Evolutionary conservation across 2,113 vertebrate genomes (phyloP).

Genomic region (Ancistrus triradiatus): DNA sequence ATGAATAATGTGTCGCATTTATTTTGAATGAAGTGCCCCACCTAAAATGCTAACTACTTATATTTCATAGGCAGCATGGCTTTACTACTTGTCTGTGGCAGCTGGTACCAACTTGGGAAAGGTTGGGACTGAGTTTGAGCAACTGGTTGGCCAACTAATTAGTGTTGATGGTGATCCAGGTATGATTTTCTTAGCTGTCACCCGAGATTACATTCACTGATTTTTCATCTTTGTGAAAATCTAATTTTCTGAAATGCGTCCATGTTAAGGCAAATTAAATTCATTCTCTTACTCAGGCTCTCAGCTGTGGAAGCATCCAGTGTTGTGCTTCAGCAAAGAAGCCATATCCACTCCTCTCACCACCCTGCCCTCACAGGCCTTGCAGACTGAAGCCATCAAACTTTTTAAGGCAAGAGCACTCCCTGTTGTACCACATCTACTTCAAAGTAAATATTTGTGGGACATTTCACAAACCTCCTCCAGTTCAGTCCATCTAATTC

Average conservation of each 20-base stretch:
- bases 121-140: constrained; percentile 93
- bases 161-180: constrained; percentile 81
- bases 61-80: constrained; percentile 79
- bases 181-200: constrained; percentile 60
- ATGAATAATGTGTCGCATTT: too few relatives aligned
- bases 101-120: constrained; percentile 79
- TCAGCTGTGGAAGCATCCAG: constrained; percentile 89
- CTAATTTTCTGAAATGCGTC: too few relatives aligned
- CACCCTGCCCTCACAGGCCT: constrained; percentile 89
- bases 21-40: too few relatives aligned
- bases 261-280: background rate
- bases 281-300: constrained; percentile 68
- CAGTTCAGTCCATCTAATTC: too few relatives aligned
- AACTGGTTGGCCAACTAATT: constrained; percentile 86
- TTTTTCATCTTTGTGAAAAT: background rate
- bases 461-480: too few relatives aligned
- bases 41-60: too few relatives aligned
- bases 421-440: too few relatives aligned
- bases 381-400: constrained; percentile 96
- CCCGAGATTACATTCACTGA: background rate
- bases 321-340: constrained; percentile 91
- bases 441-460: too few relatives aligned
- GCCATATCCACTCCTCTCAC: constrained; percentile 87
- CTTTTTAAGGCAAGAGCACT: constrained; percentile 86
- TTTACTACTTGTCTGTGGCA: constrained; percentile 90